A percentile compares a stretch with the other conserved stretches of the same genome.
Evolutionary conservation across 2,113 vertebrate species (phyloP).

Genomic region (Plecotus auritus): DNA sequence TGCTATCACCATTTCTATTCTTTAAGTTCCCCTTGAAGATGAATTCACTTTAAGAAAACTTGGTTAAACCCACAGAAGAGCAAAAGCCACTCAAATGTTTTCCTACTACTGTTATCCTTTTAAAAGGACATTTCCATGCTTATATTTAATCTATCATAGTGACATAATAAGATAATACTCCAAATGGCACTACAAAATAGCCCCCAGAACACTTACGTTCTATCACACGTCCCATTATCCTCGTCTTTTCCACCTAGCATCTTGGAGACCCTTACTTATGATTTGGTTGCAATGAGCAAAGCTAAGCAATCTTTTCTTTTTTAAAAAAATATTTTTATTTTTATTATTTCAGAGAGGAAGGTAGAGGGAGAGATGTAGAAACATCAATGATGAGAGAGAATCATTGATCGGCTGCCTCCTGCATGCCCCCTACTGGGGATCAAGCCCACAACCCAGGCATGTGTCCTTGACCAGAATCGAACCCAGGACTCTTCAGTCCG

Average conservation of each 20-base stretch:
- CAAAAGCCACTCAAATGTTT: background rate
- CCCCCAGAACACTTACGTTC: background rate
- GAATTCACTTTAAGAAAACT: slow-evolving; percentile 39
- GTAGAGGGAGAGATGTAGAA: too few relatives aligned
- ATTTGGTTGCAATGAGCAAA: background rate
- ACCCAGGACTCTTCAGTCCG: too few relatives aligned
- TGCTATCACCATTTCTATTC: background rate
- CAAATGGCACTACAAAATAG: background rate
- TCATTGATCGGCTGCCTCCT: too few relatives aligned
- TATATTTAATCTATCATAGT: background rate
- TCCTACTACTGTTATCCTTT: background rate
- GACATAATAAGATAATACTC: background rate
- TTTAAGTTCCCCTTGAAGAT: background rate
- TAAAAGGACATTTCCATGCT: background rate
- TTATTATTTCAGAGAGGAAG: too few relatives aligned
- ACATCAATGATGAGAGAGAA: too few relatives aligned
- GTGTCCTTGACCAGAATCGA: too few relatives aligned
- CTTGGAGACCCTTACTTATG: background rate
- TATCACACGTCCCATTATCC: background rate
- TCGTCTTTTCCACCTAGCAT: background rate
- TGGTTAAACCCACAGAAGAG: background rate
- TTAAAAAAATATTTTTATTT: too few relatives aligned
- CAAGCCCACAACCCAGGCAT: too few relatives aligned
- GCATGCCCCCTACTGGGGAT: too few relatives aligned
- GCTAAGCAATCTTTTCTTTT: background rate